Base-by-base conservation (phyloP, 2,797 vertebrate genomes). In the Thaleichthys pacificus region DNA sequence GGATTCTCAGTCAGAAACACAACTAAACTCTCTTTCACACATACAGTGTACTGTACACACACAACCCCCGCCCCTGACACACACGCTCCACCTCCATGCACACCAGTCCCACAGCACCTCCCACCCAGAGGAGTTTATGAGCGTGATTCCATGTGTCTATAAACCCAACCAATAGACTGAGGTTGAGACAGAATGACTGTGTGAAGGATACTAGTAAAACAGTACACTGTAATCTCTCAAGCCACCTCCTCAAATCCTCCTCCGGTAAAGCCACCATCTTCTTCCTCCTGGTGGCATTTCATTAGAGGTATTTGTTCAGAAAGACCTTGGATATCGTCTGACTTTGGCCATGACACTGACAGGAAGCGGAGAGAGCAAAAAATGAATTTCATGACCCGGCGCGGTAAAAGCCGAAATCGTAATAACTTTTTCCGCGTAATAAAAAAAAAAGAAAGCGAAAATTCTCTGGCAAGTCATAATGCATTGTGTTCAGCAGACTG, bases 41-140 rank as follows among this genome's bases (percentile, higher is more conserved):
- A 63, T 15, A 32, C 61, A 63, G 42, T 22, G 22, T 22, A 30
- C 11, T 15, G 42, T 17, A 69, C 60, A 73, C 28, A 54, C 35
- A 68, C 21, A 21, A 69, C 66, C 38, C 60, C 42, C 28, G 35
- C 60, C 69, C 71, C 47, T 70, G 69, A 76, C 63, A 69, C 71
- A 86, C 70, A 30, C 61, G 38, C 61, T 24, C 61, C 63, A 19
- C 60, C 61, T 8, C 19, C 1, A 66, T 60, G 68, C 74, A 66
- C 66, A 42, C 74, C 68, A 49, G 75, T n/a, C 4, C 51, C 42
- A 66, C 5, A 4, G 76, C 66, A 54, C 61, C 47, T 85, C 81
- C 84, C 5, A 61, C 73, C 86, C 77, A 71, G 77, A 84, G 76
- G 80, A 80, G 83, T 86, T 89, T 84, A 89, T 82, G 78, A 79